phyloP scores from a whole-genome alignment of 1,140 invertebrate species.

The Drosophila pandora region DNA sequence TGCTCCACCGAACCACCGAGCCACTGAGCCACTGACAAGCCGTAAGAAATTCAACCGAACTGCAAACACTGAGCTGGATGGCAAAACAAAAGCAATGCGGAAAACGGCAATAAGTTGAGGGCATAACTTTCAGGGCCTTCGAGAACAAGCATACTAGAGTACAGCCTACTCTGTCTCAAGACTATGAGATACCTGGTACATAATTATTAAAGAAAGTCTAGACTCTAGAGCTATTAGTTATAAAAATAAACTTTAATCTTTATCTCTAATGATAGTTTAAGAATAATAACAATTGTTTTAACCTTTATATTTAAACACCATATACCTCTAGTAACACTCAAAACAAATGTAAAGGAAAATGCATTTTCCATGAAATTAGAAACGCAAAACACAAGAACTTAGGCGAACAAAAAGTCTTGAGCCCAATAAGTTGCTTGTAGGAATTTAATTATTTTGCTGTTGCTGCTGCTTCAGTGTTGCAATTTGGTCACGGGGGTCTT shows the following conservation, averaged over 20 bases:
- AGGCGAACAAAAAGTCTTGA: slow-evolving; percentile 56
- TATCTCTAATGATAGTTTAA: no score
- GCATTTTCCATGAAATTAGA: slow-evolving; percentile 74
- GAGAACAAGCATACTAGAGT: slow-evolving; percentile 29
- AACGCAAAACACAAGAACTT: slow-evolving; percentile 48
- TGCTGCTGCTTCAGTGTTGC: slow-evolving; percentile 27
- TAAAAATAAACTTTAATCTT: no score
- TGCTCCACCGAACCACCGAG: slow-evolving; percentile 44
- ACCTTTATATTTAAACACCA: background rate
- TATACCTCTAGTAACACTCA: background rate
- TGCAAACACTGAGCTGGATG: slow-evolving; percentile 34
- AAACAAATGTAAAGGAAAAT: slow-evolving; percentile 3
- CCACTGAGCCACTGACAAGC: slow-evolving; percentile 76
- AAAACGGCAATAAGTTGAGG: slow-evolving; percentile 74
- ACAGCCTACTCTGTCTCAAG: background rate
- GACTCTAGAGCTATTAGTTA: no score
- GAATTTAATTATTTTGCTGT: slow-evolving; percentile 81
- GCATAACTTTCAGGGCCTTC: slow-evolving; percentile 71
- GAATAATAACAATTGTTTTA: no score
- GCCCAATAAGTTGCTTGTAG: slow-evolving; percentile 61
- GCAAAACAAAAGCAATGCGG: slow-evolving; percentile 70
- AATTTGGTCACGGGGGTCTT: slow-evolving; percentile 66
- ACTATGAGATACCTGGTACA: background rate
- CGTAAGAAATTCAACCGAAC: slow-evolving; percentile 72
- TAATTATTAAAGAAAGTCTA: background rate